Conservation (phyloP, 2,797 vertebrate species). For the Notolepis coatsorum region DNA sequence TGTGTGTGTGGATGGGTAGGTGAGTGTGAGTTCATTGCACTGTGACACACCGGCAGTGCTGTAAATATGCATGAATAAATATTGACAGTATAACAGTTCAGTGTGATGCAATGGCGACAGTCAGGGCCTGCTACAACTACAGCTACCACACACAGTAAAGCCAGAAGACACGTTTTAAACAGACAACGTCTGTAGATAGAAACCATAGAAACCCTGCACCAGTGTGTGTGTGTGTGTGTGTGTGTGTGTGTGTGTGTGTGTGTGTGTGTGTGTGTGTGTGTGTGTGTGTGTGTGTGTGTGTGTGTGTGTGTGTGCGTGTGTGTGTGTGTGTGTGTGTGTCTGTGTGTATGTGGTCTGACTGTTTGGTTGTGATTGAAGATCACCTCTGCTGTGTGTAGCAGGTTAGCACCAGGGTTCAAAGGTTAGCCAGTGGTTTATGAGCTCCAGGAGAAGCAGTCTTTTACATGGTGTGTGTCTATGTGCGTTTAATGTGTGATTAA, state of each 20-base stretch:
- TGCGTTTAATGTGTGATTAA: constrained; percentile 36
- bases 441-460: constrained; percentile 63
- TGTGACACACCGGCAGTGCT: constrained; percentile 39
- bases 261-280: too few species aligned
- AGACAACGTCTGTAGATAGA: constrained; percentile 55
- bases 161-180: constrained; percentile 73
- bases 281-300: constrained; percentile 8
- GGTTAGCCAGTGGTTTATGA: constrained; percentile 65
- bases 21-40: constrained; percentile 35
- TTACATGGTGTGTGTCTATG: constrained; percentile 50
- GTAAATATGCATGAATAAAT: constrained; percentile 39
- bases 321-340: constrained; percentile 19
- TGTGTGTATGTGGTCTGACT: background rate
- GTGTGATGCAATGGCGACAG: constrained; percentile 48
- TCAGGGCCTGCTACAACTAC: constrained; percentile 43
- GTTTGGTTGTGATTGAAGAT: constrained; percentile 26
- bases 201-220: constrained; percentile 52
- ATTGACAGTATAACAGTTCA: constrained; percentile 45
- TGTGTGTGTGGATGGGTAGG: background rate
- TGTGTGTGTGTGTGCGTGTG: constrained; percentile 21
- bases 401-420: constrained; percentile 72
- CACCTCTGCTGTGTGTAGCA: constrained; percentile 32
- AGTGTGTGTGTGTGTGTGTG: constrained; percentile 9
- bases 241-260: constrained; percentile 23
- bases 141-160: constrained; percentile 55